A percentile compares a stretch with the other conserved stretches of the same genome.
Evolutionary conservation across 2,113 vertebrate genomes (phyloP).

Genomic region (Phalacrocorax aristotelis): DNA sequence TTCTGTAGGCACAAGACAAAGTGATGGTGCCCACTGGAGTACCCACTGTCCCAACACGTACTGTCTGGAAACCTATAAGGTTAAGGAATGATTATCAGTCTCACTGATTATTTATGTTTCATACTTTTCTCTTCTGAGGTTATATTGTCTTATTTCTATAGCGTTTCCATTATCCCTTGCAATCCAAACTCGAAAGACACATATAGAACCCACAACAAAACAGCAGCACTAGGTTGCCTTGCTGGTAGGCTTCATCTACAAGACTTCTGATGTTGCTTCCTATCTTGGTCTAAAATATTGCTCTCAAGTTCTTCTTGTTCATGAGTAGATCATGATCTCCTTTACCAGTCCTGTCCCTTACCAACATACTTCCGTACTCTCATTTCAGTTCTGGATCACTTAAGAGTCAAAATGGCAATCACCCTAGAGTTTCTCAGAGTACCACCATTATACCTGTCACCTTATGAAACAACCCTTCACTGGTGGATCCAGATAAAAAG

Average conservation of each 20-base stretch:
- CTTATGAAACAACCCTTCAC: neutral
- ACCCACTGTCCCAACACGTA: slow-evolving; percentile 93
- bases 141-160: neutral
- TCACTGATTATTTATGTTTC: neutral
- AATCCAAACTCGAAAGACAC: neutral
- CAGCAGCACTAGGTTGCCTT: neutral
- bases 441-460: neutral
- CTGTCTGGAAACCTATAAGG: slow-evolving; percentile 90
- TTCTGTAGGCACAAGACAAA: slow-evolving; percentile 96
- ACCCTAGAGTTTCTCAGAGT: neutral
- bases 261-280: neutral
- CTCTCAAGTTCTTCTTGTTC: neutral
- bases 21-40: slow-evolving; percentile 95
- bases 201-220: neutral
- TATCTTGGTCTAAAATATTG: neutral
- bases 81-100: slow-evolving; percentile 23
- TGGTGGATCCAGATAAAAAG: neutral
- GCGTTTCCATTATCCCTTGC: neutral
- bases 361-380: neutral
- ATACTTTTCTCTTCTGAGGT: neutral
- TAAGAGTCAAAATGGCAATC: neutral
- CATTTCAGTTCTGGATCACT: neutral
- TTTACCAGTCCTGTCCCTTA: neutral
- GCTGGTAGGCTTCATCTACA: neutral
- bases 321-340: neutral